A percentile compares a stretch with the other conserved stretches of the same genome.
These are phyloP conservation scores for Bugulina stolonifera DNA, from an alignment of 2,888 invertebrate species.

Conservation along the genomic window DNA sequence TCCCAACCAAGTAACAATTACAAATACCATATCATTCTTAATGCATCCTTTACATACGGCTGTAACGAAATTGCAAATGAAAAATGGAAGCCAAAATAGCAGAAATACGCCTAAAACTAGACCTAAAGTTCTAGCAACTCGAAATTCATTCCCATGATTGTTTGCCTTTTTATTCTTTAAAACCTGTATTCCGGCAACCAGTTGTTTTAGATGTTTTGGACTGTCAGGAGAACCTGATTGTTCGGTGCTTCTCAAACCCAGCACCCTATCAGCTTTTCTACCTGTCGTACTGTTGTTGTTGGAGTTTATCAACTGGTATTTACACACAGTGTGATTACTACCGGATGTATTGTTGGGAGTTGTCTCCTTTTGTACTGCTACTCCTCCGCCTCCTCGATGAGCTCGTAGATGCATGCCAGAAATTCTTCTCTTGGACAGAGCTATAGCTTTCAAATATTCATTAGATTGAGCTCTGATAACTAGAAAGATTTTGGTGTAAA, in stretches of 20 bases:
- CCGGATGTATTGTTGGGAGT: neutral
- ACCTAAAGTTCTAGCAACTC: slow-evolving; percentile 92
- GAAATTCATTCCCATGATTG: slow-evolving; percentile 77
- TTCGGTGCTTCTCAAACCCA: no score
- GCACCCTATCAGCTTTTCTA: neutral
- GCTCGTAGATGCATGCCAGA: slow-evolving; percentile 20
- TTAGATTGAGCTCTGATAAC: slow-evolving; percentile 27
- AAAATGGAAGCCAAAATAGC: slow-evolving; percentile 94
- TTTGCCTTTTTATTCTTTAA: neutral
- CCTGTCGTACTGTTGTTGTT: neutral
- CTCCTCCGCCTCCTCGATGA: slow-evolving; percentile 56
- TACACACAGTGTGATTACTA: neutral
- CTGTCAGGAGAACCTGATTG: neutral
- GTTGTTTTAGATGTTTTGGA: neutral
- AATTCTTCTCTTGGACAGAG: slow-evolving; percentile 30
- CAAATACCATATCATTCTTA: slow-evolving; percentile 39
- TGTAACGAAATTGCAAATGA: slow-evolving; percentile 84
- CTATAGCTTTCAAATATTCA: slow-evolving; percentile 41
- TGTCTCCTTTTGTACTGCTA: slow-evolving; percentile 50
- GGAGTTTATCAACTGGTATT: neutral
- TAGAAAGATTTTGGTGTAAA: slow-evolving; percentile 69
- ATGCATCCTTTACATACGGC: slow-evolving; percentile 67
- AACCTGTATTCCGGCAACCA: neutral
- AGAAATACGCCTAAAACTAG: slow-evolving; percentile 96
- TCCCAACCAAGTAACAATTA: slow-evolving; percentile 52